A percentile compares a stretch with the other conserved stretches of the same genome.
phyloP scores from a whole-genome alignment of 2,797 vertebrate species.

The Sebastes ruberrimus region DNA sequence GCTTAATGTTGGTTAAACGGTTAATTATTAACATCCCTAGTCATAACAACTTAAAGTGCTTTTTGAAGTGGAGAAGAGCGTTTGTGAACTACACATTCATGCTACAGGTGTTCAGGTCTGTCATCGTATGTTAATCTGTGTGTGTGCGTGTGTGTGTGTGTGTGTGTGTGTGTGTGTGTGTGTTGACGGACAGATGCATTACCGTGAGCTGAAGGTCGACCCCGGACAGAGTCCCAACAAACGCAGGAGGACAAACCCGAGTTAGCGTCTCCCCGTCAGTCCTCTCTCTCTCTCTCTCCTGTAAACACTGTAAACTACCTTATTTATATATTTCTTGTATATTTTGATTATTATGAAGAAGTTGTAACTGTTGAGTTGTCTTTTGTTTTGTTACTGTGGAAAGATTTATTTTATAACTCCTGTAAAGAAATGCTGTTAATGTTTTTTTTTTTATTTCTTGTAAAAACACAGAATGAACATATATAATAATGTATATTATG shows the following conservation, averaged over 20 bases:
- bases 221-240: constrained; percentile 89
- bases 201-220: constrained; percentile 89
- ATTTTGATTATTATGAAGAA: constrained; percentile 28
- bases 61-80: too few relatives aligned
- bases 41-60: too few relatives aligned
- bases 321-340: constrained; percentile 39
- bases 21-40: too few relatives aligned
- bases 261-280: constrained; percentile 66
- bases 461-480: background rate
- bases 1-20: too few relatives aligned
- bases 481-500: background rate
- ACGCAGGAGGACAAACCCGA: constrained; percentile 85
- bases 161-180: too few relatives aligned
- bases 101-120: too few relatives aligned
- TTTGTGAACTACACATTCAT: too few relatives aligned
- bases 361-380: background rate
- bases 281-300: background rate
- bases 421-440: constrained; percentile 16
- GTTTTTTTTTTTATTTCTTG: constrained; percentile 41
- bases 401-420: constrained; percentile 57
- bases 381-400: constrained; percentile 28
- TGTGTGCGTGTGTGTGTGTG: constrained; percentile 39
- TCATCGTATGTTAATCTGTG: background rate
- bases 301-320: constrained; percentile 34
- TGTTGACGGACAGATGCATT: constrained; percentile 87